Conservation (phyloP, 2,888 invertebrate genomes). For the Eupithecia pulchellata region DNA sequence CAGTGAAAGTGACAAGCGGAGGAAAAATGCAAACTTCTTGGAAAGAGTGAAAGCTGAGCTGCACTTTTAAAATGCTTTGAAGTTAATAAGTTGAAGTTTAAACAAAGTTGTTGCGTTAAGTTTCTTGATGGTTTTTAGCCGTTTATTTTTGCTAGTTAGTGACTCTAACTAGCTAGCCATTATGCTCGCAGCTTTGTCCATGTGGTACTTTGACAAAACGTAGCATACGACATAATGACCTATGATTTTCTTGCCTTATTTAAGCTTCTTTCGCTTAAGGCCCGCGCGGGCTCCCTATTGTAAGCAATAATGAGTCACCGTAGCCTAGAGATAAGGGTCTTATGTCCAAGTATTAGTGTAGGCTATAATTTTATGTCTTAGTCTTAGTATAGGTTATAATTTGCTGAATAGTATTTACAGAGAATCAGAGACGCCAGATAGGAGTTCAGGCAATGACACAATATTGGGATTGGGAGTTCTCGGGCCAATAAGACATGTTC, state of each 20-base stretch:
- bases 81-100: conserved; percentile 12
- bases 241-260: too few relatives aligned
- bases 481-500: neutral
- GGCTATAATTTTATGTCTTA: too few relatives aligned
- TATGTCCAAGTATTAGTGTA: too few relatives aligned
- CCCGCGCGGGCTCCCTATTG: too few relatives aligned
- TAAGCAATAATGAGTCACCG: too few relatives aligned
- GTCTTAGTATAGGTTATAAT: too few relatives aligned
- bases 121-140: neutral
- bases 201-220: neutral
- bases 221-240: too few relatives aligned
- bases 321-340: too few relatives aligned
- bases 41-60: conserved; percentile 65
- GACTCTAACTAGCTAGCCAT: neutral
- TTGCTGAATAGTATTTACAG: too few relatives aligned
- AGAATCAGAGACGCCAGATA: too few relatives aligned
- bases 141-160: neutral
- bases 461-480: neutral
- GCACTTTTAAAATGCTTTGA: conserved; percentile 22
- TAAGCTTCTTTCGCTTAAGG: too few relatives aligned
- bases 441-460: too few relatives aligned
- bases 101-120: neutral
- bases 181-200: neutral
- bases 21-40: conserved; percentile 79
- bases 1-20: conserved; percentile 70